Percentiles rank a stretch among this genome's conserved stretches.
These are phyloP conservation scores for Pelmatolapia mariae DNA, from an alignment of 2,113 vertebrate genomes.

Conservation along the genomic window DNA sequence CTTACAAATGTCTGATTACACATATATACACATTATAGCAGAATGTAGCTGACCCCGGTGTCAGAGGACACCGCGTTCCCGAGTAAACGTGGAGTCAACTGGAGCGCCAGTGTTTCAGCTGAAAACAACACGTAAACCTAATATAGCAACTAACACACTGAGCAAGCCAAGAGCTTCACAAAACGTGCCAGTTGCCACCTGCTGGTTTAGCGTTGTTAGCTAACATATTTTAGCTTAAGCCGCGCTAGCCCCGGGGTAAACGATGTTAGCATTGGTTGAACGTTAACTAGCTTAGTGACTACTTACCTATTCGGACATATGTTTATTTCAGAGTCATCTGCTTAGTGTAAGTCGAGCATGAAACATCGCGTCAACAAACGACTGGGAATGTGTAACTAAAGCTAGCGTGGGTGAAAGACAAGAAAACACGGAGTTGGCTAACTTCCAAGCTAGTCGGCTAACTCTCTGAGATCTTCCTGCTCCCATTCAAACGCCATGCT, in stretches of 20 bases:
- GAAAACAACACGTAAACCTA: not conserved
- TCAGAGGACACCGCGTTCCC: constrained; percentile 20
- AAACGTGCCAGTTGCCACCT: not conserved
- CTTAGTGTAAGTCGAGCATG: not conserved
- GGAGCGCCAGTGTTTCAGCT: fast-evolving
- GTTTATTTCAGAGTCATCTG: not conserved
- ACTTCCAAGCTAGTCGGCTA: not conserved
- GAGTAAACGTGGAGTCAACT: not conserved
- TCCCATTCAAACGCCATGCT: constrained; percentile 44
- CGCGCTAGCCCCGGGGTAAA: not conserved
- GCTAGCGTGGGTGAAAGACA: not conserved
- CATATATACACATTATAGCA: not conserved
- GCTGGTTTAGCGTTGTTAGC: not conserved
- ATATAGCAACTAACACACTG: not conserved
- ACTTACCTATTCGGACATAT: constrained; percentile 18
- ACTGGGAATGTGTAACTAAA: not conserved
- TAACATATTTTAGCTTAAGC: not conserved
- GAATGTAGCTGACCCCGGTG: not conserved
- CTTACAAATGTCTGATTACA: not conserved
- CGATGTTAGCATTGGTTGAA: not conserved
- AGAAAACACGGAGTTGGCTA: not conserved
- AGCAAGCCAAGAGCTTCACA: not conserved
- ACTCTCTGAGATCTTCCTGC: not conserved
- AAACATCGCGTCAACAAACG: not conserved
- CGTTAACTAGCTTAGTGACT: not conserved